Evolutionary conservation across 2,797 vertebrate species (phyloP).

Genomic region (Sebastolobus alascanus): DNA sequence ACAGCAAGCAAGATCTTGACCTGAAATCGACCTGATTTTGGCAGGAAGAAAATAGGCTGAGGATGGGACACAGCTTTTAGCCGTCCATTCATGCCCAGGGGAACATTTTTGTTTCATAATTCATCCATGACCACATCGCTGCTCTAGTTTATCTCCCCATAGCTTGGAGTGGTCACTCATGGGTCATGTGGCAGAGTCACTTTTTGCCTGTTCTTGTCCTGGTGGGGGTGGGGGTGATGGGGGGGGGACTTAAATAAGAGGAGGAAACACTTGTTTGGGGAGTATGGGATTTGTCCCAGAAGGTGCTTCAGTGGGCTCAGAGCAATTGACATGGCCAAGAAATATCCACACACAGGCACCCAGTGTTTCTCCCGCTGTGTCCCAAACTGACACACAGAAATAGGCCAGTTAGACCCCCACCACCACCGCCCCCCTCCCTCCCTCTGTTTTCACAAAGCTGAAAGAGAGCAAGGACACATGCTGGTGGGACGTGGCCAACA

Average conservation of each 20-base stretch:
- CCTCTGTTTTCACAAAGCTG: slow-evolving; percentile 41
- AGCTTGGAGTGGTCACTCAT: slow-evolving; percentile 33
- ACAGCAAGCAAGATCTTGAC: neutral
- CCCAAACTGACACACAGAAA: slow-evolving; percentile 50
- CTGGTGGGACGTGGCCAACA: slow-evolving; percentile 44
- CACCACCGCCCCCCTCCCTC: neutral
- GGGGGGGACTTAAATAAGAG: slow-evolving; percentile 51
- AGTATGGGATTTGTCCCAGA: slow-evolving; percentile 53
- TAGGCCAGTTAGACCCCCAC: slow-evolving; percentile 41
- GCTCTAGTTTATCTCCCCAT: slow-evolving; percentile 37
- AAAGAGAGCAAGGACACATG: slow-evolving; percentile 20
- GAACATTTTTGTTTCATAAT: slow-evolving; percentile 30
- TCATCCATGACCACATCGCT: slow-evolving; percentile 20
- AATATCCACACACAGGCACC: slow-evolving; percentile 46
- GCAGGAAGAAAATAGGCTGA: neutral
- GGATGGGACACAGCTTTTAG: neutral
- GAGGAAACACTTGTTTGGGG: slow-evolving; percentile 71
- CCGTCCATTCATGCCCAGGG: slow-evolving; percentile 8
- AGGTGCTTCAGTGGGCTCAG: slow-evolving; percentile 50
- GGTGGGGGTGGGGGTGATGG: neutral
- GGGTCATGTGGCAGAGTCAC: slow-evolving; percentile 41
- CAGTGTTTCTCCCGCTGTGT: slow-evolving; percentile 41
- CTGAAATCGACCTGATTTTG: neutral
- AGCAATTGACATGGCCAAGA: slow-evolving; percentile 70
- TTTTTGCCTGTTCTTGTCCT: slow-evolving; percentile 62